These are phyloP conservation scores for Drosophila pegasa DNA, from an alignment of 2,888 invertebrate genomes.

Conservation along the genomic window DNA sequence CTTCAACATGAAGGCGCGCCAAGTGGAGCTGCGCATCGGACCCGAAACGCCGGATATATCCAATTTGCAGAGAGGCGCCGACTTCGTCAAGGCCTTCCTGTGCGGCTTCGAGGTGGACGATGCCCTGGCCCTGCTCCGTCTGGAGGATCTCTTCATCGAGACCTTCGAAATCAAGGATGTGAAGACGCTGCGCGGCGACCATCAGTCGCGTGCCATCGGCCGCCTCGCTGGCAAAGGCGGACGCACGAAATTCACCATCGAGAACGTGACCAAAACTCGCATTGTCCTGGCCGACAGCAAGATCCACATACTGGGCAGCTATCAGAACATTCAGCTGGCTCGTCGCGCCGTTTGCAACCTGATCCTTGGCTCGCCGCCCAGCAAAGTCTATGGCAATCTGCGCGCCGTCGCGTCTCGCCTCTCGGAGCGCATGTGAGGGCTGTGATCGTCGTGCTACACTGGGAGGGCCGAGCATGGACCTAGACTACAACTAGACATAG, in stretches of 20 bases:
- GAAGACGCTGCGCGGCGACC: slow-evolving; percentile 97
- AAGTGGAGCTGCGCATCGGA: slow-evolving; percentile 85
- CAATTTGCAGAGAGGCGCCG: slow-evolving; percentile 98
- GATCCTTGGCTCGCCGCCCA: slow-evolving; percentile 98
- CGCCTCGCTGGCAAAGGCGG: slow-evolving; percentile 98
- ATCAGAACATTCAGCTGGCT: slow-evolving; percentile 97
- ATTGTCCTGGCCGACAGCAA: slow-evolving; percentile 98
- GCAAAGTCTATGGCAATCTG: slow-evolving; percentile 98
- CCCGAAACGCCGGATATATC: slow-evolving; percentile 90
- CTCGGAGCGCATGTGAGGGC: slow-evolving; percentile 91
- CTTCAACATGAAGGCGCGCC: slow-evolving; percentile 95
- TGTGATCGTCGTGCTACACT: slow-evolving; percentile 38
- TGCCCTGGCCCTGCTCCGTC: slow-evolving; percentile 95
- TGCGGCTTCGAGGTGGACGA: slow-evolving; percentile 99
- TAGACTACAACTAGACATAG: slow-evolving; percentile 15
- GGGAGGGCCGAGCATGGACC: slow-evolving; percentile 11
- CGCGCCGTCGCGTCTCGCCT: slow-evolving; percentile 93
- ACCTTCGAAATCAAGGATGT: slow-evolving; percentile 99
- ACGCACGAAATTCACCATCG: slow-evolving; percentile 98
- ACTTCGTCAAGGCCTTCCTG: slow-evolving; percentile 98
- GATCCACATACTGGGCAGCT: slow-evolving; percentile 98
- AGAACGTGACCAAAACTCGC: slow-evolving; percentile 99
- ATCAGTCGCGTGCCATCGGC: slow-evolving; percentile 97
- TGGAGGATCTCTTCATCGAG: slow-evolving; percentile 98
- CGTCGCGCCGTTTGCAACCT: slow-evolving; percentile 97